phyloP scores from a whole-genome alignment of 1,140 invertebrate species.

The Aphaenogaster floridana region DNA sequence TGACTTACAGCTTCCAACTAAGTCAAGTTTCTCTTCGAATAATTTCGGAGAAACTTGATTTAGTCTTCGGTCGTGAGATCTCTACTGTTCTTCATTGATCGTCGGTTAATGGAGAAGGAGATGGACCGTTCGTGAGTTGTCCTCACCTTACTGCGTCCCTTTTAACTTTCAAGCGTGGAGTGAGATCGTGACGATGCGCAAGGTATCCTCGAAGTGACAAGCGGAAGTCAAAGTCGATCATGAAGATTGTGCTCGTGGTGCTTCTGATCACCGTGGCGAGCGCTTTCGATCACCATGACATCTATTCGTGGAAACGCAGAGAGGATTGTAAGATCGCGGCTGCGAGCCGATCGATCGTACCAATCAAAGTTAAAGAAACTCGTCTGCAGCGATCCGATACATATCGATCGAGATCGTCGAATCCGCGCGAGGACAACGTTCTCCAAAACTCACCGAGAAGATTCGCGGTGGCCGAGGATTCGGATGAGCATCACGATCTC shows the following conservation, averaged over 20 bases:
- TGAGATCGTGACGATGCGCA: slow-evolving; percentile 28
- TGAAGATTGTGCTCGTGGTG: slow-evolving; percentile 58
- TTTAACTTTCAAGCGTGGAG: not conserved
- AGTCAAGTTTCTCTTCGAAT: slow-evolving; percentile 33
- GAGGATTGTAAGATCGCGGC: slow-evolving; percentile 36
- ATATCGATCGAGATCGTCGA: slow-evolving; percentile 23
- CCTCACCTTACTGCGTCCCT: not conserved
- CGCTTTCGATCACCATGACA: slow-evolving; percentile 43
- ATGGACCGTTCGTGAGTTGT: not conserved
- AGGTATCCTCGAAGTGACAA: slow-evolving; percentile 37
- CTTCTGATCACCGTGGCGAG: slow-evolving; percentile 53
- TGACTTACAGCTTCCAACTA: slow-evolving; percentile 24
- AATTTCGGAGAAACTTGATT: slow-evolving; percentile 34
- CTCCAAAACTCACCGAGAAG: slow-evolving; percentile 14
- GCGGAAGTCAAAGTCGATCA: slow-evolving; percentile 58
- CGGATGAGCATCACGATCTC: slow-evolving; percentile 10
- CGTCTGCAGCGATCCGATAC: not conserved
- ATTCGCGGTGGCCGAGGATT: not conserved
- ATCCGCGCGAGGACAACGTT: not conserved
- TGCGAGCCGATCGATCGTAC: slow-evolving; percentile 13
- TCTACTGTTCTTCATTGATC: not conserved
- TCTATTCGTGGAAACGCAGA: slow-evolving; percentile 31
- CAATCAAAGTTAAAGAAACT: slow-evolving; percentile 36
- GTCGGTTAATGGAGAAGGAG: not conserved
- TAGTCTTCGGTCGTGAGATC: not conserved